phyloP scores from a whole-genome alignment of 2,888 invertebrate species.

The Epiblema foenella region DNA sequence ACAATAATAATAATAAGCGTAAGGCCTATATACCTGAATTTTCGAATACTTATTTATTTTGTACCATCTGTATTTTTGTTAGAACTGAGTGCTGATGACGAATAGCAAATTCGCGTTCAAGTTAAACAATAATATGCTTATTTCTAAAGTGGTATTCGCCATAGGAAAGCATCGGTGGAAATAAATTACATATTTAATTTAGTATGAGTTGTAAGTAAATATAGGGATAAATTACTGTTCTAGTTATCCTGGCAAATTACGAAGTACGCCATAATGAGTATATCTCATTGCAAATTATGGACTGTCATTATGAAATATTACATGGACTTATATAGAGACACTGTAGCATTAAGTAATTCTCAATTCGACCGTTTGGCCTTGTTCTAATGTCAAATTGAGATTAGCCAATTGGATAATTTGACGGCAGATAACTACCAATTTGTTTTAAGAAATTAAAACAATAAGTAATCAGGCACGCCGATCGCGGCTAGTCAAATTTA shows the following conservation, averaged over 20 bases:
- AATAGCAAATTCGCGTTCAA: too few relatives aligned
- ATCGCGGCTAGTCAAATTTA: neutral
- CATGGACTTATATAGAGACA: slow-evolving; percentile 20
- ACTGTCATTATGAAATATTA: slow-evolving; percentile 6
- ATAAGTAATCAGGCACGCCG: neutral
- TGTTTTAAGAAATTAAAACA: slow-evolving; percentile 16
- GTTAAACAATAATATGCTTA: too few relatives aligned
- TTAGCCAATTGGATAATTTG: slow-evolving; percentile 43
- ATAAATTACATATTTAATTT: neutral
- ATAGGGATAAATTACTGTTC: neutral
- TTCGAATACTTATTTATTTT: too few relatives aligned
- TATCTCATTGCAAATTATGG: neutral
- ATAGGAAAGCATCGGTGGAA: too few relatives aligned
- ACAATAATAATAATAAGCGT: too few relatives aligned
- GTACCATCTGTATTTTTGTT: too few relatives aligned
- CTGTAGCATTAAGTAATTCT: slow-evolving; percentile 13
- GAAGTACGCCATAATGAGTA: neutral
- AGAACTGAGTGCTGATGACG: too few relatives aligned
- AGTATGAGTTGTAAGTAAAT: neutral
- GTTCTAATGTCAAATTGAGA: slow-evolving; percentile 45
- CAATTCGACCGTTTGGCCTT: slow-evolving; percentile 35
- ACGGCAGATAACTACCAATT: slow-evolving; percentile 10
- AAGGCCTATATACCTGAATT: too few relatives aligned
- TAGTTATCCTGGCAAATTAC: neutral
- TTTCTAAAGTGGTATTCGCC: too few relatives aligned